Evolutionary conservation across 53 echinoderm and acorn worm genomes (phyloP), one percentile per base, ranked within the genome.

Genomic region (Echinarachnius parma): DNA sequence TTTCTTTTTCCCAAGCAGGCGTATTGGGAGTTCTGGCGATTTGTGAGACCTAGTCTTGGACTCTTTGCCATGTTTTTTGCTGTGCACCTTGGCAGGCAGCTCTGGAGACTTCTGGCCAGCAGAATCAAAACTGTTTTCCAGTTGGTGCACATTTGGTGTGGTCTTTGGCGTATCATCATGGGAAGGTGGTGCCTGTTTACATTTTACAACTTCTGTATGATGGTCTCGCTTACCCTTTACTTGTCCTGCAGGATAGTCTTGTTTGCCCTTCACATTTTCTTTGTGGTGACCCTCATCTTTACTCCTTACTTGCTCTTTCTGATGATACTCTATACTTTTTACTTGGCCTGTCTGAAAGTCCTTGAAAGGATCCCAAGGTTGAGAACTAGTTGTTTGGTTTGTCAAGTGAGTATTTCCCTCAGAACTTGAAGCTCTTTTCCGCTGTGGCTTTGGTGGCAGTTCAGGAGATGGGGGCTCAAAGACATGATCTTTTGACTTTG

Each of bases 81-180:
- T 35, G 28, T 21, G 55, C 29, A 37, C 9, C 42, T 45, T 72
- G 14, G 44, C 36, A 23, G 74, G 74, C 4, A 72, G 54, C 20
- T 72, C 74, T 56, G 74, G 74, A 21, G 74, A 72, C 24, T 57
- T 57, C 55, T 57, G 57, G 34, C 74, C 74, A 54, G 55, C 56
- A 54, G 74, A 72, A 57, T 72, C 34, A 21, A 23, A 22, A 21
- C 70, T 34, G 13, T 53, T 29, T 26, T 56, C 72, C 34, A 37
- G 20, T 22, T 65, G 46, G 22, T 15, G 9, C 16, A 65, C 9
- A 27, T 29, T 25, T 18, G 65, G 65, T 5, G 47, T n/a, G 7
- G 29, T 46, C 26, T 45, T 28, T 29, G 47, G 25, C n/a, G n/a
- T n/a, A n/a, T n/a, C n/a, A n/a, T n/a, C n/a, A n/a, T n/a, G n/a